A percentile compares a stretch with the other conserved stretches of the same genome.
These are phyloP conservation scores for Choristoneura fumiferana DNA, from an alignment of 1,140 invertebrate species.

Conservation along the genomic window DNA sequence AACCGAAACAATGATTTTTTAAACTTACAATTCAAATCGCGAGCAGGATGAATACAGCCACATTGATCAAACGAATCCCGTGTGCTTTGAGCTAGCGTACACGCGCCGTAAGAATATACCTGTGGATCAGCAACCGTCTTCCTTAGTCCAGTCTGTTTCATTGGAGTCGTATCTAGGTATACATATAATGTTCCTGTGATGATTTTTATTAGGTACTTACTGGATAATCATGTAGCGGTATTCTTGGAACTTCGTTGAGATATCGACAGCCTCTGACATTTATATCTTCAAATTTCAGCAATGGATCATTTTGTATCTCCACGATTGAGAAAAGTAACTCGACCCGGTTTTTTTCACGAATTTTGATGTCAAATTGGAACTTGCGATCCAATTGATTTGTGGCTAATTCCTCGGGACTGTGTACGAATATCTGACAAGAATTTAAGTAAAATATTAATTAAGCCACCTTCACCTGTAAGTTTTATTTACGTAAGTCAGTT, in stretches of 20 bases:
- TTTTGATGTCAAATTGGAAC: slow-evolving; percentile 34
- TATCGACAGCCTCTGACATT: slow-evolving; percentile 73
- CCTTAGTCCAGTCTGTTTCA: too few relatives aligned
- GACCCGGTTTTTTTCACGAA: slow-evolving; percentile 23
- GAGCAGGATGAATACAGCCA: slow-evolving; percentile 76
- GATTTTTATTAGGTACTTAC: not conserved
- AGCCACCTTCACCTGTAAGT: too few relatives aligned
- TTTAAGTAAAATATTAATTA: too few relatives aligned
- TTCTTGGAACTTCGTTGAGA: slow-evolving; percentile 58
- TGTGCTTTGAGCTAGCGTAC: slow-evolving; percentile 71
- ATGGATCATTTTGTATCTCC: slow-evolving; percentile 74
- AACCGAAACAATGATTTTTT: not conserved
- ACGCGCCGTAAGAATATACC: slow-evolving; percentile 78
- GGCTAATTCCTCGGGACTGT: slow-evolving; percentile 46
- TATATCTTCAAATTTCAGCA: slow-evolving; percentile 55
- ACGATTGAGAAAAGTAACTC: slow-evolving; percentile 57
- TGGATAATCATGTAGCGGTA: slow-evolving; percentile 51
- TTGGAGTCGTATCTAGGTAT: too few relatives aligned
- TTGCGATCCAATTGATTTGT: slow-evolving; percentile 40
- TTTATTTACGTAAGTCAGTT: too few relatives aligned
- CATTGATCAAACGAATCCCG: slow-evolving; percentile 64
- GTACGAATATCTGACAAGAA: slow-evolving; percentile 34
- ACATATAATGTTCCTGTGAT: not conserved
- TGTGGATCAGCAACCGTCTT: slow-evolving; percentile 22
- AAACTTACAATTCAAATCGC: slow-evolving; percentile 60